Conservation (phyloP, 64 coral and sea anemone species). For the Dendronephthya gigantea region DNA sequence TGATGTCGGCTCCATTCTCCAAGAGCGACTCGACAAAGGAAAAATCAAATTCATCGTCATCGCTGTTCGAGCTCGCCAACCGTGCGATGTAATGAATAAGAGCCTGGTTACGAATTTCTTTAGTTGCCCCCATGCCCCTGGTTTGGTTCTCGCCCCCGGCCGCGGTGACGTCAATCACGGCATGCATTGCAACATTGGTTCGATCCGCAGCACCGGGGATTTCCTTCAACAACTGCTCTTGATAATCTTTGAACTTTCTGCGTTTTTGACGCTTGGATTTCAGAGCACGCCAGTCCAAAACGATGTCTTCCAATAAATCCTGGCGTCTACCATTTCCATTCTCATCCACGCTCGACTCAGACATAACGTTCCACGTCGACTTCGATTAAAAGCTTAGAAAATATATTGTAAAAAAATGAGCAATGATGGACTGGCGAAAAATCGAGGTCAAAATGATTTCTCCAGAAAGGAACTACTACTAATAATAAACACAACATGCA, state of each 20-base stretch:
- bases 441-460: too few species aligned
- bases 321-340: background rate
- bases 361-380: background rate
- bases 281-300: background rate
- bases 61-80: slow-evolving; percentile 48
- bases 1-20: slow-evolving; percentile 60
- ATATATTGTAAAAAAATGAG: too few species aligned
- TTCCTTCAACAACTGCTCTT: background rate
- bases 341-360: background rate
- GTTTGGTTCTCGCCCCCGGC: background rate
- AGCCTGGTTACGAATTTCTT: slow-evolving; percentile 48
- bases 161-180: background rate
- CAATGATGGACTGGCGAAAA: too few species aligned
- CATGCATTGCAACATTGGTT: background rate
- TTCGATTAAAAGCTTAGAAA: too few species aligned
- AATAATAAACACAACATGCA: too few species aligned
- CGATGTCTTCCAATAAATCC: background rate
- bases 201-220: background rate
- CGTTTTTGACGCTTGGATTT: slow-evolving; percentile 7
- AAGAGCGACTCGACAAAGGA: slow-evolving; percentile 80
- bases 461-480: too few species aligned
- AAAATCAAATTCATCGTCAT: slow-evolving; percentile 77
- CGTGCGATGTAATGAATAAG: slow-evolving; percentile 80
- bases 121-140: background rate
- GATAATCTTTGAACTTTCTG: slow-evolving; percentile 8